Evolutionary conservation across 2,797 vertebrate species (phyloP), one percentile per base, ranked within the genome.

Genomic region (Neoniphon sammara): DNA sequence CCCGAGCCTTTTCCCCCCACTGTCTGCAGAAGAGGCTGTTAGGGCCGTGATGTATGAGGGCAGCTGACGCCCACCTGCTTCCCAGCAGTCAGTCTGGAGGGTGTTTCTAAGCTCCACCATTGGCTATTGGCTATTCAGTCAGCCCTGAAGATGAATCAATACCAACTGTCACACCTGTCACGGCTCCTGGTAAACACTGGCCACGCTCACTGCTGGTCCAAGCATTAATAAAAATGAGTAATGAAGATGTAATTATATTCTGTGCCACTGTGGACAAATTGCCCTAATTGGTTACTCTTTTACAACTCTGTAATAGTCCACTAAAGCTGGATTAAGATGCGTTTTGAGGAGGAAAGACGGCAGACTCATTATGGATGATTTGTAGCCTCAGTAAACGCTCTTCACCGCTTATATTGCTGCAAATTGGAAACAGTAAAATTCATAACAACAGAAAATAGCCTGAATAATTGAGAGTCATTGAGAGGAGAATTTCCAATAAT

Each of bases 11-110:
- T 56, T 46, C 65, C 69, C 63, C 64, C 20, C 47, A 61, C 72
- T 71, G 82, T 90, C 85, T 82, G 79, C 77, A 90, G 82, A 84
- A 76, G 77, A 83, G 84, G 80, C 89, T 91, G 87, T 89, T 91
- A 84, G 81, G 42, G 67, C 83, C 86, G 84, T 92, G 92, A 93
- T 93, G 89, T 92, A 92, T 88, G 87, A 89, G 81, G 88, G 87
- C 93, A 93, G 93, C 93, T 94, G 93, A 94, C 87, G 77, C 82
- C 89, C 93, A 93, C 92, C 92, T 94, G 94, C 93, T 93, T 84
- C 87, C 88, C 88, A 90, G 88, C 92, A 89, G 89, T 88, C 85
- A 76, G 80, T 89, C 89, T 87, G 70, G 79, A 87, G 87, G 90
- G 83, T 79, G 85, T 84, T 87, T 77, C 85, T 82, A 74, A 87